Evolutionary conservation across 2,888 invertebrate genomes (phyloP), one percentile per base, ranked within the genome.

Genomic region (Limnephilus rhombicus): DNA sequence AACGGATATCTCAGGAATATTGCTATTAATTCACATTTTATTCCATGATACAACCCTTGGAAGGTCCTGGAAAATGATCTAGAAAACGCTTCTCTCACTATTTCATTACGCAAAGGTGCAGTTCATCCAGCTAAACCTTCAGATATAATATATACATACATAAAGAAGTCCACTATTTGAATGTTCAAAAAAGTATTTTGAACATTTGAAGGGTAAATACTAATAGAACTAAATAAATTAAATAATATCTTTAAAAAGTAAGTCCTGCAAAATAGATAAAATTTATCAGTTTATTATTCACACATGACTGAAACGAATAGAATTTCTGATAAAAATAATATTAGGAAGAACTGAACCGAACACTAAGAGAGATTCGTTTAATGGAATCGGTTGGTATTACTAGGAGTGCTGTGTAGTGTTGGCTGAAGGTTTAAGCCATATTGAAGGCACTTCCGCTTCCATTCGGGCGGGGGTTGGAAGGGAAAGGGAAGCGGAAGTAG

Each of bases 361-460:
- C 24, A 68, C 68, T n/a, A 24, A 68, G 24, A 68, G 9, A 9
- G 68, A 68, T 68, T 68, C n/a, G n/a, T 68, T 68, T 68, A 24
- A 34, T 83, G 24, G 24, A 83, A 83, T 29, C 45, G 29, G 45
- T 49, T n/a, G 24, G 45, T n/a, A 86, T 86, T 86, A n/a, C 45
- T 45, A 24, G 83, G 45, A 86, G 86, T 45, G 41, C 41, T 41
- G 29, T 41, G 29, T 31, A 29, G 18, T 88, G 34, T 88, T 88
- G 68, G 53, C 88, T 53, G 88, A 88, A 68, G 88, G 45, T 41
- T 41, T 24, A 53, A 37, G 68, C 34, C 68, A 88, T 68, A 90
- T 90, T 90, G 90, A 90, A 90, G 68, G 90, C 90, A 90, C 85
- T 90, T 90, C 90, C 90, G 85, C 18, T 81, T 87, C 80, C 91